phyloP scores from a whole-genome alignment of 2,888 invertebrate genomes.

The Cosmia pyralina region DNA sequence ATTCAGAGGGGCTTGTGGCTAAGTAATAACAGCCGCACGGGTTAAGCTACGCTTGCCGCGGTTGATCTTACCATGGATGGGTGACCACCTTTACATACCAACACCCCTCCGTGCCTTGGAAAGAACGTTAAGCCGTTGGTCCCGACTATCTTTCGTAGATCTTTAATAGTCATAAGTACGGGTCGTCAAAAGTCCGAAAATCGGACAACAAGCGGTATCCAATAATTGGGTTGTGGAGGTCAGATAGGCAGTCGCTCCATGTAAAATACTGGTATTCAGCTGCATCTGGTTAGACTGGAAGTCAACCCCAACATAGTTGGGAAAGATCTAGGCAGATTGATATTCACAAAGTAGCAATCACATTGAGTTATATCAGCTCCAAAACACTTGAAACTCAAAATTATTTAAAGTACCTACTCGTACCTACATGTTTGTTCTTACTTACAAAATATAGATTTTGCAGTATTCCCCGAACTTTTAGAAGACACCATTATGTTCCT shows the following conservation, averaged over 20 bases:
- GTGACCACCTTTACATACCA: neutral
- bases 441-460: slow-evolving; percentile 22
- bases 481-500: slow-evolving; percentile 10
- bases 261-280: neutral
- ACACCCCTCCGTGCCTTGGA: neutral
- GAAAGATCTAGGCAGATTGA: neutral
- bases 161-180: neutral
- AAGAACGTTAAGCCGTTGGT: neutral
- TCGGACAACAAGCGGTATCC: neutral
- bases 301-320: neutral
- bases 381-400: neutral
- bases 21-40: too few relatives aligned
- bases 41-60: neutral
- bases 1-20: too few relatives aligned
- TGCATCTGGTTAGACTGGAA: neutral
- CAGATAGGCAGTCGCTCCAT: neutral
- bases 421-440: neutral
- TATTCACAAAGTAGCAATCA: neutral
- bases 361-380: neutral
- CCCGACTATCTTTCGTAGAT: neutral
- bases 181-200: neutral
- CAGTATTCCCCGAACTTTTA: slow-evolving; percentile 23
- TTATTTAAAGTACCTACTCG: neutral
- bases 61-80: too few relatives aligned
- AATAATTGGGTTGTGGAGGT: neutral